Evolutionary conservation across 2,888 invertebrate genomes (phyloP).

Genomic region (Drosophila neotestacea): DNA sequence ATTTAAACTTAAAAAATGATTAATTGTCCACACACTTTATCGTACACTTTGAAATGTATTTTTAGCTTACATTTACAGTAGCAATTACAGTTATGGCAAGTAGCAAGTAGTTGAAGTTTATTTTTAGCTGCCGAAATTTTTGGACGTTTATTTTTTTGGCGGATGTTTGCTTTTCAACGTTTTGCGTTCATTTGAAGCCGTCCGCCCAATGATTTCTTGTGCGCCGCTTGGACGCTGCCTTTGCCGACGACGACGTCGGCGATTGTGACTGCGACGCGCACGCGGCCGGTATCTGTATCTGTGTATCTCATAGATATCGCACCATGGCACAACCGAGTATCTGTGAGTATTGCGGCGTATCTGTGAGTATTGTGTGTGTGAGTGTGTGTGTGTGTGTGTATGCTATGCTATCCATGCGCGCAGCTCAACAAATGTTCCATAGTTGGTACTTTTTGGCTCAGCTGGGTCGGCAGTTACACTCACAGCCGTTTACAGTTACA

Average conservation of each 20-base stretch:
- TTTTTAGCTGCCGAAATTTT: constrained; percentile 66
- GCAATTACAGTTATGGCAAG: constrained; percentile 4
- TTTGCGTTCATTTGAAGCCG: constrained; percentile 86
- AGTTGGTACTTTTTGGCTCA: constrained; percentile 41
- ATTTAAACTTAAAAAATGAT: constrained; percentile 4
- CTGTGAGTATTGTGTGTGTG: constrained; percentile 49
- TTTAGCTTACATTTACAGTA: constrained; percentile 6
- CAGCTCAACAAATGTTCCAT: constrained; percentile 47
- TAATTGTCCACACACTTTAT: constrained; percentile 26
- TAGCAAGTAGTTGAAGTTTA: constrained; percentile 49
- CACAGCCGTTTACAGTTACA: constrained; percentile 34
- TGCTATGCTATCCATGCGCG: constrained; percentile 42
- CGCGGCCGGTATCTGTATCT: constrained; percentile 62
- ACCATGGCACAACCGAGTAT: constrained; percentile 56
- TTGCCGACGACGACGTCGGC: constrained; percentile 44
- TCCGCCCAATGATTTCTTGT: constrained; percentile 81
- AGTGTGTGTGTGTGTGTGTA: constrained; percentile 22
- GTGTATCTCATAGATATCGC: constrained; percentile 80
- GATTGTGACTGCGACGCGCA: constrained; percentile 58
- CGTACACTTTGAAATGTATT: neutral
- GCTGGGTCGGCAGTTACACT: constrained; percentile 31
- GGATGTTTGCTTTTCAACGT: constrained; percentile 86
- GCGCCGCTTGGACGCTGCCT: constrained; percentile 65
- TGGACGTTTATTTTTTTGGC: constrained; percentile 77
- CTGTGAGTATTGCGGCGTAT: constrained; percentile 68